Evolutionary conservation across 2,888 invertebrate species (phyloP).

Genomic region (Oxytorus armatus): DNA sequence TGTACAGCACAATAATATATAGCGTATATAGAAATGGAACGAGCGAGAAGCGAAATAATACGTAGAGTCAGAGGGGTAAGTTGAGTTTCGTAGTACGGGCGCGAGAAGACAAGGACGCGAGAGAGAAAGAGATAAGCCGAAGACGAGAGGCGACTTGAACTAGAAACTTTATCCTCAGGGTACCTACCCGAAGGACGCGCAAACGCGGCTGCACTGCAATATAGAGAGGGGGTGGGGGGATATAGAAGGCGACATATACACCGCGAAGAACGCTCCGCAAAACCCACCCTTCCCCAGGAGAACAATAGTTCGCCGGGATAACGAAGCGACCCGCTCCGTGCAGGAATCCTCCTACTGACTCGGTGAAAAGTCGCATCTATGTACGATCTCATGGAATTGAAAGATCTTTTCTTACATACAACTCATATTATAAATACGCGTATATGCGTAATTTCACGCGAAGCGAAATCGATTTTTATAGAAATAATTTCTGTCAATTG

Average conservation of each 20-base stretch:
- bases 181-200: conserved; percentile 45
- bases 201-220: not conserved
- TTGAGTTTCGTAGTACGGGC: conserved; percentile 14
- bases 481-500: too few relatives aligned
- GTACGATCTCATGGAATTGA: conserved; percentile 53
- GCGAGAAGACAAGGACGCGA: conserved; percentile 34
- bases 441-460: too few relatives aligned
- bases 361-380: conserved; percentile 39
- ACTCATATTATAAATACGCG: conserved; percentile 47
- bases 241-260: conserved; percentile 41
- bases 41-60: conserved; percentile 57
- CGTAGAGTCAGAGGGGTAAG: conserved; percentile 47
- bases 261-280: conserved; percentile 26
- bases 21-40: conserved; percentile 62
- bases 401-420: conserved; percentile 54
- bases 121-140: conserved; percentile 39
- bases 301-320: conserved; percentile 60
- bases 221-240: conserved; percentile 10
- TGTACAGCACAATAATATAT: conserved; percentile 50
- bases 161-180: conserved; percentile 61
- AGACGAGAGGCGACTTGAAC: conserved; percentile 57
- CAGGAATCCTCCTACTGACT: conserved; percentile 18
- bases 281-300: conserved; percentile 46
- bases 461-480: too few relatives aligned
- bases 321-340: conserved; percentile 58